Conservation (phyloP, 1,140 invertebrate genomes). For the Micrasema longulum region DNA sequence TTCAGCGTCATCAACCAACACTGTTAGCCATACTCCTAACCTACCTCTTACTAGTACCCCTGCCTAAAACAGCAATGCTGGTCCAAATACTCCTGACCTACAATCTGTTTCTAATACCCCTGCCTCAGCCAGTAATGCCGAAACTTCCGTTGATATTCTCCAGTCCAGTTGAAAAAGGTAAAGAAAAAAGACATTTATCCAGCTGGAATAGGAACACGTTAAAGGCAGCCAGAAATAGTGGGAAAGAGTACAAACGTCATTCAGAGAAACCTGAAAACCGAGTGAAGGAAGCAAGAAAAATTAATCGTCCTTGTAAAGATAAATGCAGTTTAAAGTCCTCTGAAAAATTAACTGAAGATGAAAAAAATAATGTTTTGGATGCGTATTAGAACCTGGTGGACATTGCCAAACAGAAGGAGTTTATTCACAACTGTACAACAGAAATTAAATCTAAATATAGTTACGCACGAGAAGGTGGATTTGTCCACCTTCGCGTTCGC, state of each 20-base stretch:
- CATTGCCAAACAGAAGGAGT: neutral
- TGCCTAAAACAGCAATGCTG: neutral
- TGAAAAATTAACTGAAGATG: conserved; percentile 4
- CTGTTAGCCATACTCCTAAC: neutral
- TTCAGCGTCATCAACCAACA: neutral
- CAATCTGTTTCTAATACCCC: neutral
- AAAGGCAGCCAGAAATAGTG: neutral
- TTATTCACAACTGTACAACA: neutral
- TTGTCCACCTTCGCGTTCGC: no score
- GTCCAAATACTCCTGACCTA: conserved; percentile 1
- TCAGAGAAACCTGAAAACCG: neutral
- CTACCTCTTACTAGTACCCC: neutral
- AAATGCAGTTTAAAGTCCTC: neutral
- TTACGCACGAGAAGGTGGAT: neutral
- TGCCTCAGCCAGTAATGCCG: neutral
- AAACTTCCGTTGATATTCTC: neutral
- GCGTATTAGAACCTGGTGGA: neutral
- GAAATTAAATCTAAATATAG: neutral
- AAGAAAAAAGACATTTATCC: neutral
- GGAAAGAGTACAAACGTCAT: neutral
- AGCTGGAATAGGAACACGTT: neutral
- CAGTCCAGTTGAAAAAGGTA: neutral
- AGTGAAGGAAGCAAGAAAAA: conserved; percentile 6
- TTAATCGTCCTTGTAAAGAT: neutral
- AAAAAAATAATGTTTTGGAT: neutral